Conservation (phyloP, 2,888 invertebrate genomes). For the Apotomis capreana region DNA sequence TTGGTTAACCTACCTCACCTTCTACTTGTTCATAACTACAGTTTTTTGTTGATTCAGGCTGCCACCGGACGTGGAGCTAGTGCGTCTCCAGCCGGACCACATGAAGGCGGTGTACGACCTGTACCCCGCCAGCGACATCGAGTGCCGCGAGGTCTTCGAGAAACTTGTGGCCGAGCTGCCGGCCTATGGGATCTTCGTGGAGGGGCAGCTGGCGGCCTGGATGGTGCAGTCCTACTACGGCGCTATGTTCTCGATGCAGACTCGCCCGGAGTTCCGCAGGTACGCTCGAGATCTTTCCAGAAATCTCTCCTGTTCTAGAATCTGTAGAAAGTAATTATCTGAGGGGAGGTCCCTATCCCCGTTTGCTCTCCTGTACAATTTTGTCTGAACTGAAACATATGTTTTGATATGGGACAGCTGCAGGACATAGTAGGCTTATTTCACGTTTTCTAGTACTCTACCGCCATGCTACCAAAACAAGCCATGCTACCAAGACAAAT, state of each 20-base stretch:
- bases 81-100: constrained; percentile 89
- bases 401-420: too few species aligned
- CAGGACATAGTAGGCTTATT: too few species aligned
- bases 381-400: too few species aligned
- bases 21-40: too few species aligned
- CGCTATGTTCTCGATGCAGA: constrained; percentile 96
- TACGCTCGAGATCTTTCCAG: neutral
- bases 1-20: too few species aligned
- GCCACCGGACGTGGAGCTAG: constrained; percentile 89
- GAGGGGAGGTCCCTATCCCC: too few species aligned
- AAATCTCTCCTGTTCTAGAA: too few species aligned
- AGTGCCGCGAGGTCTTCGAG: constrained; percentile 92
- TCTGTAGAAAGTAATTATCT: too few species aligned
- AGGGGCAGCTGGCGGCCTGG: constrained; percentile 92
- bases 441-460: too few species aligned
- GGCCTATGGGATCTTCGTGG: constrained; percentile 91
- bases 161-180: constrained; percentile 90
- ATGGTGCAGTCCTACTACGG: constrained; percentile 96
- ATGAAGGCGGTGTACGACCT: constrained; percentile 92
- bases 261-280: constrained; percentile 88
- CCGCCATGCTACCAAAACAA: too few species aligned
- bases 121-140: constrained; percentile 95
- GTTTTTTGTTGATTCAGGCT: constrained; percentile 60
- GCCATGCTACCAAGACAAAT: neutral
- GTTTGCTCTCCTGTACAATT: too few species aligned